Conservation (phyloP, 2,888 invertebrate genomes). For the Melolontha melolontha region DNA sequence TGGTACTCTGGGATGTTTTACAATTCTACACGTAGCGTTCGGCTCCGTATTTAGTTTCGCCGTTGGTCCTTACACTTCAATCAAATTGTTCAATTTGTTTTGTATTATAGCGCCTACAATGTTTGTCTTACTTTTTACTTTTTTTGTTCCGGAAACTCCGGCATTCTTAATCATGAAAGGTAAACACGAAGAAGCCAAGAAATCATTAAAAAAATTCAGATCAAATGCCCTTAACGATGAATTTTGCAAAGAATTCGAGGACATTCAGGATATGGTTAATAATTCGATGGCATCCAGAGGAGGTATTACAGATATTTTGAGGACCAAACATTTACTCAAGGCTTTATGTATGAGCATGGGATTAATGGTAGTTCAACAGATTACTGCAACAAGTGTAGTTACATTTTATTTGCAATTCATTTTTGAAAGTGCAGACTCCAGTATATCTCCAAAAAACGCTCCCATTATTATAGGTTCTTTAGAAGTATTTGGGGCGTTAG, state of each 20-base stretch:
- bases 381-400: conserved; percentile 84
- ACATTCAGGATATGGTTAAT: conserved; percentile 58
- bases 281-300: conserved; percentile 63
- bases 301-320: conserved; percentile 63
- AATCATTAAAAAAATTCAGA: too few relatives aligned
- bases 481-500: conserved; percentile 76
- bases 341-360: conserved; percentile 78
- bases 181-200: too few relatives aligned
- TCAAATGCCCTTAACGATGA: conserved; percentile 66
- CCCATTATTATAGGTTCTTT: conserved; percentile 82
- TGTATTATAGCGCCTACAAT: conserved; percentile 30
- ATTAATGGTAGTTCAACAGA: conserved; percentile 76
- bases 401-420: conserved; percentile 82
- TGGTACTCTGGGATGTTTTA: conserved; percentile 45
- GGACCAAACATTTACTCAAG: conserved; percentile 78
- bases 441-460: conserved; percentile 71
- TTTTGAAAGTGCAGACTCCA: conserved; percentile 75
- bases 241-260: conserved; percentile 73
- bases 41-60: conserved; percentile 44
- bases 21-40: conserved; percentile 38
- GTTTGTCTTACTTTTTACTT: conserved; percentile 36
- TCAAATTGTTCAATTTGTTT: conserved; percentile 35
- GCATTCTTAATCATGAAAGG: conserved; percentile 39
- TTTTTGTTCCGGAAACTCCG: conserved; percentile 46
- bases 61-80: conserved; percentile 43